These are phyloP conservation scores for Manis crassicaudata DNA, from an alignment of 2,797 vertebrate genomes.

Conservation along the genomic window DNA sequence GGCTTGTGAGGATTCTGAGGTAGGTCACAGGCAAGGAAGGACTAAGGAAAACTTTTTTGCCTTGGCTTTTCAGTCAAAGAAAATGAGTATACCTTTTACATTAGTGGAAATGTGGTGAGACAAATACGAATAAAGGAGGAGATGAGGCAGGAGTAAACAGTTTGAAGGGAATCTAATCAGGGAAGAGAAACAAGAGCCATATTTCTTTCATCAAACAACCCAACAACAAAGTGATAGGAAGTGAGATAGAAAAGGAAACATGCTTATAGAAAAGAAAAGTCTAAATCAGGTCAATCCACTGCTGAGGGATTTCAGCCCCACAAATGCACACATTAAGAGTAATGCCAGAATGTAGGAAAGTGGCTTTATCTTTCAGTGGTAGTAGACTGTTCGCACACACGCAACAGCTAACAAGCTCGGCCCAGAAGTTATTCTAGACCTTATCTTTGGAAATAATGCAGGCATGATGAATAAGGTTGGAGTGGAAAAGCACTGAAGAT, in stretches of 20 bases:
- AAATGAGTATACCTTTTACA: background rate
- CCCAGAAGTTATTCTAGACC: conserved; percentile 78
- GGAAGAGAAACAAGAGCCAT: background rate
- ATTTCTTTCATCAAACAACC: conserved; percentile 38
- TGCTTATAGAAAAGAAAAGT: background rate
- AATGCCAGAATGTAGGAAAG: conserved; percentile 38
- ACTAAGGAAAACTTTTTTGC: background rate
- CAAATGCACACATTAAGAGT: background rate
- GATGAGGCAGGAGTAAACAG: background rate
- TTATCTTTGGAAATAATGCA: conserved; percentile 82
- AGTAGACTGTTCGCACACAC: conserved; percentile 63
- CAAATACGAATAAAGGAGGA: background rate
- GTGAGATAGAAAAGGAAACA: conserved; percentile 39
- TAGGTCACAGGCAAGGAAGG: background rate
- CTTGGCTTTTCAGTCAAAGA: background rate
- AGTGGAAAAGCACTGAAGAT: conserved; percentile 79
- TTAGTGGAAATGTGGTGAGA: background rate
- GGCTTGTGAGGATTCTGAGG: background rate
- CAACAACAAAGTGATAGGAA: conserved; percentile 39
- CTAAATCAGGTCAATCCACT: background rate
- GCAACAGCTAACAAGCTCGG: conserved; percentile 76
- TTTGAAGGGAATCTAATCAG: conserved; percentile 10
- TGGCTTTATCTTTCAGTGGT: conserved; percentile 72
- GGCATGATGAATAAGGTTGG: conserved; percentile 80
- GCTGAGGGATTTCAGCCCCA: conserved; percentile 54